Evolutionary conservation across 2,113 vertebrate genomes (phyloP).

Genomic region (Vidua macroura): DNA sequence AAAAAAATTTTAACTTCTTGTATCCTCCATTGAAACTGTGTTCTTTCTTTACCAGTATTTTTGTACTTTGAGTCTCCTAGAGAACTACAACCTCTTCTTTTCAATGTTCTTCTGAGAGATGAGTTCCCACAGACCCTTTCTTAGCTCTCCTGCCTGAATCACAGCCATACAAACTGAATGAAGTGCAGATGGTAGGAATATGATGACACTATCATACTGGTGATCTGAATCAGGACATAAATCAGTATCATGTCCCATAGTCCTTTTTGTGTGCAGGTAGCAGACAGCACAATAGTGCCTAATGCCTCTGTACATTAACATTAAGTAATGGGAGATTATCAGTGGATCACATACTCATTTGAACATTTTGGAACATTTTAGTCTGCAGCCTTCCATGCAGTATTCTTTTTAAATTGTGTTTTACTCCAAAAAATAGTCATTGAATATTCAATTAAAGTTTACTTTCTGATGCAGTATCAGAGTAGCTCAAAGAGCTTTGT

Average conservation of each 20-base stretch:
- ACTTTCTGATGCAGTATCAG: neutral
- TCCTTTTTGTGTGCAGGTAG: neutral
- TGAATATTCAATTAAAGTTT: neutral
- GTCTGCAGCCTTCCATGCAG: neutral
- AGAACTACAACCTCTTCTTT: neutral
- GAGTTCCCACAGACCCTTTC: neutral
- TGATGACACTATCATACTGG: neutral
- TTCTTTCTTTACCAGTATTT: neutral
- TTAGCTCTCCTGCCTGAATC: neutral
- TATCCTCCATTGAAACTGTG: neutral
- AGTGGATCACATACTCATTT: neutral
- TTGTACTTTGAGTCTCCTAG: neutral
- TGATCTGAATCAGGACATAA: neutral
- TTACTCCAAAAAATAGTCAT: neutral
- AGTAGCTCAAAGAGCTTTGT: neutral
- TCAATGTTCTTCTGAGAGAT: neutral
- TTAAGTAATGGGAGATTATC: neutral
- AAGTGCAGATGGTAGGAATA: neutral
- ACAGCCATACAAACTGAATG: neutral
- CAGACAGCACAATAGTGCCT: neutral
- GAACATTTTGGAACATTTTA: neutral
- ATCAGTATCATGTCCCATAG: neutral
- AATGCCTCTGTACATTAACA: neutral
- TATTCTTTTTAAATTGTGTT: neutral
- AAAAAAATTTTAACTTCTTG: neutral